These are phyloP conservation scores for Pangasianodon gigas DNA, from an alignment of 2,113 vertebrate genomes.

Conservation along the genomic window DNA sequence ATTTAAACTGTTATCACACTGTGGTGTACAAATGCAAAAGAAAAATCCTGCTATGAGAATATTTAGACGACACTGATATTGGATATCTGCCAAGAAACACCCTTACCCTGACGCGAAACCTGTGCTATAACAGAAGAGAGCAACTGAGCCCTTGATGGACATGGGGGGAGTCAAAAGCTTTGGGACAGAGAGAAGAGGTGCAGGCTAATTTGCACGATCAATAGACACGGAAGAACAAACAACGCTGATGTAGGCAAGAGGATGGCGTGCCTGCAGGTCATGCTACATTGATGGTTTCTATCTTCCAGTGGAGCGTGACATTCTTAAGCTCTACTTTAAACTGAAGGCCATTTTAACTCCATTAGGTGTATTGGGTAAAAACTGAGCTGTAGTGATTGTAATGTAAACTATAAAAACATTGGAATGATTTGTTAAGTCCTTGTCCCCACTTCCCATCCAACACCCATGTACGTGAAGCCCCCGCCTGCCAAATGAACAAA, in stretches of 20 bases:
- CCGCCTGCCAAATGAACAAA: background rate
- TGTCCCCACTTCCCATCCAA: background rate
- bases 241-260: slow-evolving; percentile 47
- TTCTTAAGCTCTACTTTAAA: background rate
- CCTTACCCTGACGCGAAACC: background rate
- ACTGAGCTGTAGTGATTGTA: background rate
- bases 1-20: background rate
- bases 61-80: no score
- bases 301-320: background rate
- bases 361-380: background rate
- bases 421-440: background rate
- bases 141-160: slow-evolving; percentile 6
- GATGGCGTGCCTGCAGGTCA: slow-evolving; percentile 32
- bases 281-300: slow-evolving; percentile 19
- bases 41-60: background rate
- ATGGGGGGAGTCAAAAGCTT: slow-evolving; percentile 34
- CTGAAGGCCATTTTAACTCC: background rate
- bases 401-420: background rate
- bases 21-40: background rate
- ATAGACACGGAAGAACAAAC: slow-evolving; percentile 31
- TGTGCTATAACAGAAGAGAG: background rate
- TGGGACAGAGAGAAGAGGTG: slow-evolving; percentile 19
- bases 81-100: background rate
- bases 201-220: slow-evolving; percentile 52
- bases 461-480: background rate